Percentiles rank a stretch among this genome's conserved stretches.
Conservation (phyloP, 2,888 invertebrate species). For the Epiblema foenella region DNA sequence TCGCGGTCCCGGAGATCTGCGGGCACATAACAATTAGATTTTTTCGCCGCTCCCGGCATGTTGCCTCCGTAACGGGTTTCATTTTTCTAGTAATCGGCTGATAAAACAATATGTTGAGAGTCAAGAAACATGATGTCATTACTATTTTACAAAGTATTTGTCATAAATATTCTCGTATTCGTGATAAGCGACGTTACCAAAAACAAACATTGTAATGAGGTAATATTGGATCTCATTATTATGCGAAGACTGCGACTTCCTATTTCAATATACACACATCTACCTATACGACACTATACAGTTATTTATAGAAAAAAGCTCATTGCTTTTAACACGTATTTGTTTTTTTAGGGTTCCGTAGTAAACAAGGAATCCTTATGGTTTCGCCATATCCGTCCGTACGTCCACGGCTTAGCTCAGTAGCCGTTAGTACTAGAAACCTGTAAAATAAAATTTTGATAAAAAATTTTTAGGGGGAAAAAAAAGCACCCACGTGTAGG, state of each 20-base stretch:
- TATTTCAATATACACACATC: neutral
- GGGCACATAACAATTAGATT: no score
- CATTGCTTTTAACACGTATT: neutral
- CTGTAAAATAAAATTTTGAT: no score
- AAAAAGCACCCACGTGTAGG: no score
- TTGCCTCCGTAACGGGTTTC: no score
- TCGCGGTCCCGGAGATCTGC: no score
- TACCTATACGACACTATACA: neutral
- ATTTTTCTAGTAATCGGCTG: neutral
- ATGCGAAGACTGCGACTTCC: conserved; percentile 6
- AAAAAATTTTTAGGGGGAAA: no score
- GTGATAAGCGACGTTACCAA: conserved; percentile 22
- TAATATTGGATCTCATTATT: conserved; percentile 20
- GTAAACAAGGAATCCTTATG: no score
- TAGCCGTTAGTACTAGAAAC: no score
- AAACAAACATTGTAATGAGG: conserved; percentile 4
- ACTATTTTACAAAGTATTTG: conserved; percentile 25
- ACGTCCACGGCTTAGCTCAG: no score
- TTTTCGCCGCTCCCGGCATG: no score
- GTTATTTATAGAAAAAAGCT: neutral
- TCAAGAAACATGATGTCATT: conserved; percentile 22
- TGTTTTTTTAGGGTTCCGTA: neutral
- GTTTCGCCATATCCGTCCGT: no score
- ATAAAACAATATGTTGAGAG: neutral
- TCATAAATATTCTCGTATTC: conserved; percentile 16